Percentiles rank a stretch among this genome's conserved stretches.
phyloP scores from a whole-genome alignment of 2,888 invertebrate species.

The Drosophila mimica region DNA sequence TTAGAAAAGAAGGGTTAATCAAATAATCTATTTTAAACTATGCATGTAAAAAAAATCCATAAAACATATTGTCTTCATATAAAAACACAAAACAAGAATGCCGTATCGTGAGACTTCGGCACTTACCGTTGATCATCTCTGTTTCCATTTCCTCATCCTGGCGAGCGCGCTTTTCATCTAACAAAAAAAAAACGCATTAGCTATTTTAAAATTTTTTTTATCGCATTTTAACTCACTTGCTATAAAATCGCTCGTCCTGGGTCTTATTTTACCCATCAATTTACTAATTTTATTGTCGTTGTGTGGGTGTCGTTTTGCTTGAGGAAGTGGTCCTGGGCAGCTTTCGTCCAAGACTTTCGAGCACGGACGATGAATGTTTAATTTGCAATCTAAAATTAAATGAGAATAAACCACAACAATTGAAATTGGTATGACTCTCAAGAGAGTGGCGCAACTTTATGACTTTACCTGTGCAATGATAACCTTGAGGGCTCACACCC shows the following conservation, averaged over 20 bases:
- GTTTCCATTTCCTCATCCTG: constrained; percentile 84
- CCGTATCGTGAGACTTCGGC: neutral
- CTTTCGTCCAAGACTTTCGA: constrained; percentile 92
- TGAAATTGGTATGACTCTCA: neutral
- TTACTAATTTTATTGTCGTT: constrained; percentile 90
- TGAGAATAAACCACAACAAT: constrained; percentile 5
- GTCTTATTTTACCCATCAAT: constrained; percentile 88
- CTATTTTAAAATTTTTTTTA: neutral
- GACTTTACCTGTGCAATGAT: constrained; percentile 94
- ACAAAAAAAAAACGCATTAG: neutral
- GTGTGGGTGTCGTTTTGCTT: constrained; percentile 86
- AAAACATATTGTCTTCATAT: neutral
- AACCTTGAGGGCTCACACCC: constrained; percentile 98
- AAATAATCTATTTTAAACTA: too few species aligned
- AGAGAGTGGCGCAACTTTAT: neutral
- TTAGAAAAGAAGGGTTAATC: too few species aligned
- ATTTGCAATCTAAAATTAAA: constrained; percentile 90
- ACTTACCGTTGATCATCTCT: constrained; percentile 83
- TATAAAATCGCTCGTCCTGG: constrained; percentile 81
- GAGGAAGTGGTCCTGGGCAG: constrained; percentile 90
- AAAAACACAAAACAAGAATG: neutral
- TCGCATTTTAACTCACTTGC: constrained; percentile 67
- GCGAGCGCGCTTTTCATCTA: constrained; percentile 82
- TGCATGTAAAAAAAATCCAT: neutral
- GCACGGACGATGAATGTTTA: constrained; percentile 94